Evolutionary conservation across 2,888 invertebrate species (phyloP).

Genomic region (Quadroppia sp.): DNA sequence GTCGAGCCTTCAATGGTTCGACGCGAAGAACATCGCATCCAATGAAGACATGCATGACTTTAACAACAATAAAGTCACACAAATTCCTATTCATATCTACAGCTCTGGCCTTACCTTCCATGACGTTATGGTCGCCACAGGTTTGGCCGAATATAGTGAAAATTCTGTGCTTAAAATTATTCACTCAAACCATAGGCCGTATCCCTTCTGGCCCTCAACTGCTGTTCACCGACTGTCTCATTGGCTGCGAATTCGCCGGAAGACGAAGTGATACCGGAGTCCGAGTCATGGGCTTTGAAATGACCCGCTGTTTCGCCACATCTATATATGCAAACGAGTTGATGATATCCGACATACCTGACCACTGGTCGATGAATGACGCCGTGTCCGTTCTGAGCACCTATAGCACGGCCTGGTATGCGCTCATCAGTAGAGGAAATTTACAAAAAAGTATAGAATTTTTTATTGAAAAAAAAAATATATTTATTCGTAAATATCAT

Average conservation of each 20-base stretch:
- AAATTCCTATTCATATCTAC: slow-evolving; percentile 60
- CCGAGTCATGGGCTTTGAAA: slow-evolving; percentile 87
- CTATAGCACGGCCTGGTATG: slow-evolving; percentile 80
- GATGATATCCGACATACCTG: slow-evolving; percentile 84
- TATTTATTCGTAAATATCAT: too few species aligned
- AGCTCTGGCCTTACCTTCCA: slow-evolving; percentile 56
- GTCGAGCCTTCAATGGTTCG: slow-evolving; percentile 15
- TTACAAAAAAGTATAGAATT: slow-evolving; percentile 74
- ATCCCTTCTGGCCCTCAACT: slow-evolving; percentile 16
- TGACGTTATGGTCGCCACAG: slow-evolving; percentile 38
- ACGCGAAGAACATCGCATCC: not conserved
- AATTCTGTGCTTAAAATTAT: too few species aligned
- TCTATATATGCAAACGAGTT: slow-evolving; percentile 61
- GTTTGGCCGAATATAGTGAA: not conserved
- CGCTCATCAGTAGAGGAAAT: slow-evolving; percentile 77
- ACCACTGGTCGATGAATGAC: slow-evolving; percentile 78
- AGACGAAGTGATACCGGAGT: slow-evolving; percentile 63
- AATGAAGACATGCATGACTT: not conserved
- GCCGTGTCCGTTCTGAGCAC: slow-evolving; percentile 92
- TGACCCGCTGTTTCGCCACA: slow-evolving; percentile 78
- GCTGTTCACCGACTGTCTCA: slow-evolving; percentile 67
- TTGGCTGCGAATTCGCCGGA: slow-evolving; percentile 89
- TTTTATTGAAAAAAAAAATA: too few species aligned
- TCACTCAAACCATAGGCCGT: not conserved
- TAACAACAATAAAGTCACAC: slow-evolving; percentile 40